phyloP scores from a whole-genome alignment of 2,888 invertebrate species.

The Apamea sordens region DNA sequence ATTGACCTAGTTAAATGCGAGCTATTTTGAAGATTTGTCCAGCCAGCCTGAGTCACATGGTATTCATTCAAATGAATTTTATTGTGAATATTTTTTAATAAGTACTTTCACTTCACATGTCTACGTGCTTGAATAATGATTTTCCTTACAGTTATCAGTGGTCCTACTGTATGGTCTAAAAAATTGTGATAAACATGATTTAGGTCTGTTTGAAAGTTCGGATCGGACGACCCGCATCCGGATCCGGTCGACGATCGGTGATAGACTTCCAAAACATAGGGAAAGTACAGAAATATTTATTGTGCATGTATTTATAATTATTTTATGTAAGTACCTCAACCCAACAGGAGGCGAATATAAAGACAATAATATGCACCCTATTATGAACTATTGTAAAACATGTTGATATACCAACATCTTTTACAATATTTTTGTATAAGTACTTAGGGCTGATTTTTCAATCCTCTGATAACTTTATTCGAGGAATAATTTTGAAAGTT shows the following conservation, averaged over 20 bases:
- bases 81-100: slow-evolving; percentile 2
- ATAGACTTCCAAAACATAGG: not conserved
- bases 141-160: not conserved
- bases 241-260: not conserved
- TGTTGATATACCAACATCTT: not conserved
- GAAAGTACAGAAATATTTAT: not conserved
- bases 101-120: no score
- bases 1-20: no score
- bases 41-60: no score
- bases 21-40: no score
- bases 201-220: slow-evolving; percentile 1
- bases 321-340: not conserved
- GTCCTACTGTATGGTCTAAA: not conserved
- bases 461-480: no score
- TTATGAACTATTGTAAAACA: no score
- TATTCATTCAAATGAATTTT: slow-evolving; percentile 8
- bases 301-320: not conserved
- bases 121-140: not conserved
- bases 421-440: not conserved
- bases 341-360: not conserved
- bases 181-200: not conserved
- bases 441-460: no score
- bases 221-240: not conserved
- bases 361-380: not conserved
- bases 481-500: no score